Evolutionary conservation across 2,888 invertebrate genomes (phyloP).

Genomic region (Xylocampa areola): DNA sequence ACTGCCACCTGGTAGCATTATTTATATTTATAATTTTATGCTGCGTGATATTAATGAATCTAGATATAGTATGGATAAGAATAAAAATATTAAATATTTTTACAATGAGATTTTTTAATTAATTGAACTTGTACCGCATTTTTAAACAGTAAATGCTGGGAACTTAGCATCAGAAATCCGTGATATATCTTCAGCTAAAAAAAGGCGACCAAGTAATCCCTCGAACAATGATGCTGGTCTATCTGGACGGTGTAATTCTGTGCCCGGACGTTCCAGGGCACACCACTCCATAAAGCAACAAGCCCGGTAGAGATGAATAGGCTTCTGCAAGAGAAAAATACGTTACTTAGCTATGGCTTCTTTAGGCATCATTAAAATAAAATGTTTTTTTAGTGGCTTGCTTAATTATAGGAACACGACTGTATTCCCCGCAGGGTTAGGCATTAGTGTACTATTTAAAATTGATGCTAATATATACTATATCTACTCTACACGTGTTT

Average conservation of each 20-base stretch:
- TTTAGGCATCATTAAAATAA: background rate
- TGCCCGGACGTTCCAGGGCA: slow-evolving; percentile 91
- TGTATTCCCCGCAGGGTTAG: no score
- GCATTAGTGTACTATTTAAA: no score
- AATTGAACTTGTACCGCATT: slow-evolving; percentile 13
- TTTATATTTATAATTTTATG: slow-evolving; percentile 60
- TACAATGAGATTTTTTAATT: slow-evolving; percentile 50
- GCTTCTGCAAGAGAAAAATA: slow-evolving; percentile 84
- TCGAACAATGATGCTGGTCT: slow-evolving; percentile 95
- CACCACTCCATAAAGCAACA: slow-evolving; percentile 95
- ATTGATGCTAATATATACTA: no score
- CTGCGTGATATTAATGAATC: slow-evolving; percentile 68
- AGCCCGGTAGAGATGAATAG: slow-evolving; percentile 93
- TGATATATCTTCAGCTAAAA: slow-evolving; percentile 92
- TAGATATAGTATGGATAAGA: slow-evolving; percentile 48
- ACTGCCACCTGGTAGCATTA: slow-evolving; percentile 57
- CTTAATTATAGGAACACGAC: no score
- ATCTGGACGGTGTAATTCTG: slow-evolving; percentile 93
- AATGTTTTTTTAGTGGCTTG: no score
- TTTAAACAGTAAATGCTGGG: slow-evolving; percentile 91
- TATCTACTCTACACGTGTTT: no score
- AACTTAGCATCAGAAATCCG: slow-evolving; percentile 92
- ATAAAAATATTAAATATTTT: slow-evolving; percentile 69
- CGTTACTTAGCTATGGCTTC: background rate
- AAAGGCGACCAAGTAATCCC: slow-evolving; percentile 94